phyloP scores from a whole-genome alignment of 2,888 invertebrate genomes.

The Pollenia labialis region DNA sequence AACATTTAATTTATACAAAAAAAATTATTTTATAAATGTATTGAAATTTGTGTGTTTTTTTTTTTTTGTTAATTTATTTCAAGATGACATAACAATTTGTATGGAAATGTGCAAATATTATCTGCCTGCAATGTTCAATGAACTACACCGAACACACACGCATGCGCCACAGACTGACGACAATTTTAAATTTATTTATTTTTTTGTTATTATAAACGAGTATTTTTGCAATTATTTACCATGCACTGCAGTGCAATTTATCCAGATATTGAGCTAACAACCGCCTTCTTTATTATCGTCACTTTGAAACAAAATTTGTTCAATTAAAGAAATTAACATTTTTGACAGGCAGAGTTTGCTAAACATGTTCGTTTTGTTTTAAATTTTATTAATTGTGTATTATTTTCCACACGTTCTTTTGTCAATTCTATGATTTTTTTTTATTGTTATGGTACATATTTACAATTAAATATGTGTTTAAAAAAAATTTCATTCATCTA shows the following conservation, averaged over 20 bases:
- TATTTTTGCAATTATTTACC: conserved; percentile 2
- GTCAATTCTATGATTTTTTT: neutral
- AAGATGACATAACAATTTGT: conserved; percentile 68
- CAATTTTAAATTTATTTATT: neutral
- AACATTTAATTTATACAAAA: neutral
- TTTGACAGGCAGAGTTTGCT: neutral
- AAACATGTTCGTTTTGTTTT: neutral
- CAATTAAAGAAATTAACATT: neutral
- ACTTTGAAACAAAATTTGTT: neutral
- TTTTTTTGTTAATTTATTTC: conserved; percentile 35
- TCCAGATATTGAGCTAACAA: neutral
- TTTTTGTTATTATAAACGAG: neutral
- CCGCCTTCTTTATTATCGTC: neutral
- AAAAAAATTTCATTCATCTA: conserved; percentile 46
- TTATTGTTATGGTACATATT: neutral
- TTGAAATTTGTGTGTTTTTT: neutral
- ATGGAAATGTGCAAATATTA: conserved; percentile 63
- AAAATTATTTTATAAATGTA: neutral
- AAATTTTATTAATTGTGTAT: conserved; percentile 18
- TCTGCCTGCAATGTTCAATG: conserved; percentile 67
- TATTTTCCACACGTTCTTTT: conserved; percentile 34
- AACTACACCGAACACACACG: conserved; percentile 55
- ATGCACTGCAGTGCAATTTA: conserved; percentile 6
- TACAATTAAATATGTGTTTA: conserved; percentile 30
- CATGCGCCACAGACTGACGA: conserved; percentile 56